phyloP scores from a whole-genome alignment of 2,888 invertebrate genomes.

The Rhaphigaster nebulosa region DNA sequence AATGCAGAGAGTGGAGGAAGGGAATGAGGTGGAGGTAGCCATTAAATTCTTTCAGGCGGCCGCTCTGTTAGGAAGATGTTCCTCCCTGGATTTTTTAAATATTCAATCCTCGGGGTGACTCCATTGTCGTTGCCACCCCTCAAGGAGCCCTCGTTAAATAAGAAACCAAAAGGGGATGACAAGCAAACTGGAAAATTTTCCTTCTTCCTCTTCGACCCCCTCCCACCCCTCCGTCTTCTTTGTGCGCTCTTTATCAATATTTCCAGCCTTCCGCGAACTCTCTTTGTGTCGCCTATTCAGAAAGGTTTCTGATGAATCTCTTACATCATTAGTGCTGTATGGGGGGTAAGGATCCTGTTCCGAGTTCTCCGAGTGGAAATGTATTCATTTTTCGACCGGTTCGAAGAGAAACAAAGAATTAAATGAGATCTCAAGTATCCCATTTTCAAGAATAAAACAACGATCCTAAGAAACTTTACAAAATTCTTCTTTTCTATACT shows the following conservation, averaged over 20 bases:
- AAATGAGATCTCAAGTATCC: constrained; percentile 1
- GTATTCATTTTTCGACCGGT: not conserved
- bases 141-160: constrained; percentile 56
- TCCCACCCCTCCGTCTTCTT: not conserved
- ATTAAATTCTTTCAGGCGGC: constrained; percentile 63
- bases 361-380: not conserved
- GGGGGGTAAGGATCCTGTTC: not conserved
- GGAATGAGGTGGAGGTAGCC: constrained; percentile 41
- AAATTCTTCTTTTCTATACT: not conserved
- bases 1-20: constrained; percentile 4
- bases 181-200: constrained; percentile 58
- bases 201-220: constrained; percentile 29
- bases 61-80: constrained; percentile 31
- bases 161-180: constrained; percentile 55
- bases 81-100: constrained; percentile 45
- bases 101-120: not conserved
- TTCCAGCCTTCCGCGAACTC: constrained; percentile 47
- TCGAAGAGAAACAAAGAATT: not conserved
- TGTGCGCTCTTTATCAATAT: constrained; percentile 54
- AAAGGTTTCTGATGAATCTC: constrained; percentile 12
- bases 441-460: not conserved
- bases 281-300: constrained; percentile 11
- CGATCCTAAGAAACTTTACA: not conserved
- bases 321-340: constrained; percentile 21
- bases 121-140: constrained; percentile 34